Evolutionary conservation across 2,888 invertebrate genomes (phyloP).

Genomic region (Latrodectus hesperus): DNA sequence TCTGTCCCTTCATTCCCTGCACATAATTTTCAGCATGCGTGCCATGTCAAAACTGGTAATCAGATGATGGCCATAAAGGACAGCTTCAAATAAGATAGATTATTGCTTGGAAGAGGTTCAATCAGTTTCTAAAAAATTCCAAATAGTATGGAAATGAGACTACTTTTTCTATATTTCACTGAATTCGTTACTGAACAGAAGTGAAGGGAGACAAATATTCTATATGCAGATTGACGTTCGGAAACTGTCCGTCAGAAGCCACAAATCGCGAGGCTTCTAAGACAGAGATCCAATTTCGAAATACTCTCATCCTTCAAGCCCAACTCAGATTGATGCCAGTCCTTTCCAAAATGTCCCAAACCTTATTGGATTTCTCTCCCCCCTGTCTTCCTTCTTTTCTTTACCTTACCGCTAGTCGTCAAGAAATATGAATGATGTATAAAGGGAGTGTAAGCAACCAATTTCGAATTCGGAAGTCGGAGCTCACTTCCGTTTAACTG

Average conservation of each 20-base stretch:
- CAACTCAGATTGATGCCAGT: constrained; percentile 59
- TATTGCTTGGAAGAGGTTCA: constrained; percentile 42
- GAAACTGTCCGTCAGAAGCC: constrained; percentile 67
- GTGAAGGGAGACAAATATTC: constrained; percentile 68
- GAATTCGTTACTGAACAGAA: constrained; percentile 19
- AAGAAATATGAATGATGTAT: constrained; percentile 69
- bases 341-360: constrained; percentile 65
- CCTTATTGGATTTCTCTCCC: constrained; percentile 66
- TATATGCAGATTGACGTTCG: constrained; percentile 69
- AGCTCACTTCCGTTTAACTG: constrained; percentile 62
- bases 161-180: constrained; percentile 58
- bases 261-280: constrained; percentile 63
- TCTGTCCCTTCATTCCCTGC: no score
- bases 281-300: constrained; percentile 67
- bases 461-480: constrained; percentile 67
- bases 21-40: no score
- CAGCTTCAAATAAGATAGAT: constrained; percentile 50
- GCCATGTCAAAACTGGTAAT: not conserved
- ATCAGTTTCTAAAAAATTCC: constrained; percentile 45
- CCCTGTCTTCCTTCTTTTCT: constrained; percentile 26
- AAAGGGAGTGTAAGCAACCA: constrained; percentile 68
- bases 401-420: constrained; percentile 62
- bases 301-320: constrained; percentile 61
- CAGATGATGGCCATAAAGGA: constrained; percentile 1
- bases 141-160: constrained; percentile 65